A percentile compares a stretch with the other conserved stretches of the same genome.
phyloP scores from a whole-genome alignment of 1,140 invertebrate species.

The Bombus huntii region DNA sequence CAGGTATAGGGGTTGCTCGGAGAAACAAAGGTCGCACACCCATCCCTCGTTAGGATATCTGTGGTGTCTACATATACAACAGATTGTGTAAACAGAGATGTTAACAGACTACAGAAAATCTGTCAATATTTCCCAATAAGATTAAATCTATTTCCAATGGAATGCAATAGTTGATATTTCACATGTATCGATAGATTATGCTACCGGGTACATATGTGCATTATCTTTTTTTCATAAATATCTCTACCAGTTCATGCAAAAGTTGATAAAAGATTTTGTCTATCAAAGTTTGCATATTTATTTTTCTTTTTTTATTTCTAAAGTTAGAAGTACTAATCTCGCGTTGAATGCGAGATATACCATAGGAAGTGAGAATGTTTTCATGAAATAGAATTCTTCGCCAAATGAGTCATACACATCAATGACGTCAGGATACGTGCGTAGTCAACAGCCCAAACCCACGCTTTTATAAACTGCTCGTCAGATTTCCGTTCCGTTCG shows the following conservation, averaged over 20 bases:
- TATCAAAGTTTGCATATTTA: neutral
- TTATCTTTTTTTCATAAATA: neutral
- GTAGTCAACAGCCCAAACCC: conserved; percentile 3
- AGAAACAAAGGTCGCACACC: conserved; percentile 21
- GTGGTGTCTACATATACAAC: conserved; percentile 9
- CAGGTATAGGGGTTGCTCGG: neutral
- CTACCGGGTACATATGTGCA: neutral
- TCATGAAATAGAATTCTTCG: neutral
- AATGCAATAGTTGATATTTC: neutral
- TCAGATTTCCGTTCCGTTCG: neutral
- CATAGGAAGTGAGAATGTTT: neutral
- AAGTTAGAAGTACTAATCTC: neutral
- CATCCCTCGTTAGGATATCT: neutral
- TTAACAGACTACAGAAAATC: neutral
- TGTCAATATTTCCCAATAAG: neutral
- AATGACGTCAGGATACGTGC: conserved; percentile 1
- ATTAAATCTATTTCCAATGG: neutral
- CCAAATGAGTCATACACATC: neutral
- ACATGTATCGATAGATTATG: too few relatives aligned
- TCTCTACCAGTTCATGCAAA: neutral
- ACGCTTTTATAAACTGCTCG: neutral
- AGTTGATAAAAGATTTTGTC: neutral
- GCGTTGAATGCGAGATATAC: neutral
- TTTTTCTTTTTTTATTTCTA: neutral
- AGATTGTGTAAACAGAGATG: neutral